Conservation (phyloP, 2,888 invertebrate genomes). For the Blastobasis adustella region DNA sequence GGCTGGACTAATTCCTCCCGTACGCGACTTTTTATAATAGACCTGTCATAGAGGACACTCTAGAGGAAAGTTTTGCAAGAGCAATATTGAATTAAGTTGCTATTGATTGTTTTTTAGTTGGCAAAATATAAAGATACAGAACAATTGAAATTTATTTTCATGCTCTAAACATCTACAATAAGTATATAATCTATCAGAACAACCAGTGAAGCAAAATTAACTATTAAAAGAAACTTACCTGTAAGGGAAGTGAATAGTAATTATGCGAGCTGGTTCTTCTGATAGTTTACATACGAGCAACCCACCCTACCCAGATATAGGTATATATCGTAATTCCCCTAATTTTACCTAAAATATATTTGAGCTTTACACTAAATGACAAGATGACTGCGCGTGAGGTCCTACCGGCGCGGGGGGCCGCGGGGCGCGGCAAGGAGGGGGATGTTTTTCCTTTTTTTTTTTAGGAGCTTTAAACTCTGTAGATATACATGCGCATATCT, state of each 20-base stretch:
- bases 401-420: too few relatives aligned
- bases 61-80: neutral
- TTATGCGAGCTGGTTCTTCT: neutral
- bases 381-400: too few relatives aligned
- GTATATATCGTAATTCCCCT: neutral
- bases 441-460: neutral
- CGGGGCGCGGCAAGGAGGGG: neutral
- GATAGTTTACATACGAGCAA: neutral
- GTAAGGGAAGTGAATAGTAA: neutral
- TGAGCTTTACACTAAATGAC: neutral
- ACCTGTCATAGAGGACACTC: neutral
- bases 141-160: neutral
- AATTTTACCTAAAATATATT: neutral
- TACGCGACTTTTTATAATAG: slow-evolving; percentile 1
- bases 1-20: neutral
- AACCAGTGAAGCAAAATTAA: neutral
- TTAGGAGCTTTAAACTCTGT: too few relatives aligned
- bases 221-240: neutral
- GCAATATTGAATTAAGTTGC: neutral
- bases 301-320: neutral
- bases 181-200: neutral
- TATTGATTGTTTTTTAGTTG: neutral
- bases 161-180: neutral
- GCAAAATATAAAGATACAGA: neutral
- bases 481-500: neutral